A percentile compares a stretch with the other conserved stretches of the same genome.
Evolutionary conservation across 64 coral and sea anemone genomes (phyloP).

Genomic region (Cladopsammia gracilis): DNA sequence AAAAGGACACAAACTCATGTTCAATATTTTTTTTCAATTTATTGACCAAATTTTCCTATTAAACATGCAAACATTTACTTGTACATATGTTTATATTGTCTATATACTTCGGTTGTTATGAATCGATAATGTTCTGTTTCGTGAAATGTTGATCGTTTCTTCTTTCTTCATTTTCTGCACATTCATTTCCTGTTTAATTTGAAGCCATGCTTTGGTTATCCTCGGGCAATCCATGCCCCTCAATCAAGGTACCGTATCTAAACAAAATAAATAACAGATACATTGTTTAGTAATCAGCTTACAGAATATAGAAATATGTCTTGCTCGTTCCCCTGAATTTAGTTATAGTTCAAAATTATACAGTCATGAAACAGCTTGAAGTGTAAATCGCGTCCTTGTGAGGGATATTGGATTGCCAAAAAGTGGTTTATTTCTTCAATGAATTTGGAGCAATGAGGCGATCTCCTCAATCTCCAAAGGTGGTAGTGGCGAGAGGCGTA

Average conservation of each 20-base stretch:
- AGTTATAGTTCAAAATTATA: too few relatives aligned
- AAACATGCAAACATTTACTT: background rate
- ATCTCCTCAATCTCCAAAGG: too few relatives aligned
- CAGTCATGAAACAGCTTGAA: too few relatives aligned
- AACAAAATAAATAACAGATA: background rate
- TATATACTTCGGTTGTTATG: background rate
- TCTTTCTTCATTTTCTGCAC: conserved; percentile 20
- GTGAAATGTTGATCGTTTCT: background rate
- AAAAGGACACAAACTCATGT: conserved; percentile 15
- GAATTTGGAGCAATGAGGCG: too few relatives aligned
- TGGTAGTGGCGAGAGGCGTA: too few relatives aligned
- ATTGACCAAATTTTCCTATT: conserved; percentile 27
- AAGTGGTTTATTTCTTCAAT: too few relatives aligned
- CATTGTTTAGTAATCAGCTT: too few relatives aligned
- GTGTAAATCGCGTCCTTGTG: too few relatives aligned
- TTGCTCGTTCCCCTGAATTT: too few relatives aligned
- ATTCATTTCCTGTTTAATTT: conserved; percentile 20
- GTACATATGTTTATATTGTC: background rate
- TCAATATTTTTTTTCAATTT: conserved; percentile 37
- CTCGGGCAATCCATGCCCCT: background rate
- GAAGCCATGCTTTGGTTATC: background rate
- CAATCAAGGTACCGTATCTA: background rate
- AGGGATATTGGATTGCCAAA: too few relatives aligned
- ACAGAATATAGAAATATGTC: too few relatives aligned
- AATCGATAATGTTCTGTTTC: background rate